Evolutionary conservation across 2,888 invertebrate species (phyloP), one percentile per base, ranked within the genome.

Genomic region (Busseola fusca): DNA sequence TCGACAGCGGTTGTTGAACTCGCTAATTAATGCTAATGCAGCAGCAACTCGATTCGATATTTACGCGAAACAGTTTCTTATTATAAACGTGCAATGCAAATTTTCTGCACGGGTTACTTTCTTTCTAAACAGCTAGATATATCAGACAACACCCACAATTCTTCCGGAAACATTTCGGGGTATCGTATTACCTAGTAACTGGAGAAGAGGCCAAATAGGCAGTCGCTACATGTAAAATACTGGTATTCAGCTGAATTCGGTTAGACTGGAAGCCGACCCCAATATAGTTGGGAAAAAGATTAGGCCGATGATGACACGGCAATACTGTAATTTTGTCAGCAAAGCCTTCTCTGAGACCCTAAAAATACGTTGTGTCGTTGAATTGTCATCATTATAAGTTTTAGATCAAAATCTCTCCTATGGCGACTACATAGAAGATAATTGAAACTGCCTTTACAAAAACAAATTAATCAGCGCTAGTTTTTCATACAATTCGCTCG

Each of bases 21-120:
- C 78, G 60, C 75, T 90, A 90, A 93, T 93, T 90, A 89, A 91
- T 91, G 87, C 87, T 87, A 90, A 91, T 88, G 79, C 82, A 84
- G 82, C 80, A 87, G 78, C 84, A 86, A 87, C 84, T 88, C 76
- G 72, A 86, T 87, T 87, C 77, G 74, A 86, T 86, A 86, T 84
- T 88, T 87, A 83, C 83, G 82, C 73, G 73, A 78, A 82, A 85
- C 82, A 82, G 80, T 84, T 87, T 64, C 74, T 85, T 86, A 88
- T 87, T 86, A 82, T 75, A 85, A 91, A 89, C 90, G 82, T 87
- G 76, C 72, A 83, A 84, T 84, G 74, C 87, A 89, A 86, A 87
- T 86, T 73, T 66, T 71, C 18, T 27, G 16, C n/a, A 25, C 37
- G 68, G 80, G 72, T 72, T 74, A 82, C 80, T 86, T 89, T 88